phyloP scores from a whole-genome alignment of 92 coral and sea anemone species.

The Blastomussa wellsi region DNA sequence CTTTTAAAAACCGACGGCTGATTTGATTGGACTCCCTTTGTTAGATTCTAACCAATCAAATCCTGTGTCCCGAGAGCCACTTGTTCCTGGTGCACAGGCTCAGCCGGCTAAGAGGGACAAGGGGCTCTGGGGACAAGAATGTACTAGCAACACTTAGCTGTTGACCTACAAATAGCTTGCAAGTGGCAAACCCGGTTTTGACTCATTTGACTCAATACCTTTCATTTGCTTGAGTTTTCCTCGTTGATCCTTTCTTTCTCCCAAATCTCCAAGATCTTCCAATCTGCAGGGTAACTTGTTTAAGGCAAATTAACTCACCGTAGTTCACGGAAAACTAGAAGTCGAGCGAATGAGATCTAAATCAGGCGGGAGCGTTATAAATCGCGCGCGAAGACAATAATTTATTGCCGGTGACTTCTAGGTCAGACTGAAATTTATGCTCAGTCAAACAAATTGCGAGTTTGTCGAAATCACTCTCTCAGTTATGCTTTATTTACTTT shows the following conservation, averaged over 20 bases:
- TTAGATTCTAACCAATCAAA: too few species aligned
- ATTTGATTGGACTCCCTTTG: too few species aligned
- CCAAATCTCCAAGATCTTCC: constrained; percentile 87
- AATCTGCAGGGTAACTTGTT: constrained; percentile 48
- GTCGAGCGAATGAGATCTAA: not conserved
- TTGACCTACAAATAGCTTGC: not conserved
- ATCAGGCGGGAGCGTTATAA: not conserved
- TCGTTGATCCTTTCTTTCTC: constrained; percentile 69
- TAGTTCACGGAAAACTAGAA: not conserved
- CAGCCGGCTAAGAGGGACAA: too few species aligned
- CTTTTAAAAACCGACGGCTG: too few species aligned
- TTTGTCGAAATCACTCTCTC: not conserved
- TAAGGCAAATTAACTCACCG: not conserved
- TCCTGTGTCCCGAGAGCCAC: too few species aligned
- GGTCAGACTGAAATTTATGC: not conserved
- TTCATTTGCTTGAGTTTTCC: constrained; percentile 69
- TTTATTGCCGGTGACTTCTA: not conserved
- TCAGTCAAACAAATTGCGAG: not conserved
- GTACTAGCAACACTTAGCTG: not conserved
- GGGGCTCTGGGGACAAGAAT: too few species aligned
- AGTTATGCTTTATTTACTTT: too few species aligned
- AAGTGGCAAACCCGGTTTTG: not conserved
- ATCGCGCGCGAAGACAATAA: not conserved
- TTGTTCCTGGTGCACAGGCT: too few species aligned
- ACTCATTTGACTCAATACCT: constrained; percentile 42